These are phyloP conservation scores for Nymphalis polychloros DNA, from an alignment of 2,888 invertebrate species.

Conservation along the genomic window DNA sequence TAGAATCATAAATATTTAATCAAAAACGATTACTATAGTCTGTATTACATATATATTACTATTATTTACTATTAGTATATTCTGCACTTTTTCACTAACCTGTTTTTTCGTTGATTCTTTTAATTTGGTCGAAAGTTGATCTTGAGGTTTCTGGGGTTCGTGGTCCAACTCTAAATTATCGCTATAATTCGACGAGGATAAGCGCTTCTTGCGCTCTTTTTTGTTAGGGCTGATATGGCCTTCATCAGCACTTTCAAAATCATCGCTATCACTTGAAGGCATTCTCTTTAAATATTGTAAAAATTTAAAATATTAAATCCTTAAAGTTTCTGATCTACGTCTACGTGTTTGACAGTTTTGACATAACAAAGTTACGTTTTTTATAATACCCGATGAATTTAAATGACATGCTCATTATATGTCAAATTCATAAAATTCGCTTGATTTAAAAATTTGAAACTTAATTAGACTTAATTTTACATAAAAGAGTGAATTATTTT, in stretches of 20 bases:
- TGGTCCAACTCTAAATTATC: constrained; percentile 61
- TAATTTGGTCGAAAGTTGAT: constrained; percentile 25
- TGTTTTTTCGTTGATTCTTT: constrained; percentile 13
- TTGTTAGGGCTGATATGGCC: constrained; percentile 70
- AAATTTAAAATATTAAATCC: constrained; percentile 15
- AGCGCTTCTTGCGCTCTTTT: constrained; percentile 63
- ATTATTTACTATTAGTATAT: too few species aligned
- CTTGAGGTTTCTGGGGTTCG: constrained; percentile 43
- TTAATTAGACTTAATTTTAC: too few species aligned
- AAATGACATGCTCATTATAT: constrained; percentile 6
- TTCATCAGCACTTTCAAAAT: constrained; percentile 90
- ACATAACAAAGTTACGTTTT: constrained; percentile 15
- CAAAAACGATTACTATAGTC: too few species aligned
- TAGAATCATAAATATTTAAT: too few species aligned
- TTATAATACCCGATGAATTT: not conserved
- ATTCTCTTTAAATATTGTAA: constrained; percentile 56
- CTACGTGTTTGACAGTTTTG: constrained; percentile 43
- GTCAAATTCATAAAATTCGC: not conserved
- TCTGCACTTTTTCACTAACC: constrained; percentile 18
- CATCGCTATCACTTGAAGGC: constrained; percentile 88
- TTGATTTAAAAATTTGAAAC: not conserved
- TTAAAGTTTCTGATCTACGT: constrained; percentile 16
- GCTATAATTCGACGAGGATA: constrained; percentile 71
- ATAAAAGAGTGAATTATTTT: too few species aligned
- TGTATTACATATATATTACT: too few species aligned